phyloP scores from a whole-genome alignment of 2,888 invertebrate genomes.

The Drosophila recens region DNA sequence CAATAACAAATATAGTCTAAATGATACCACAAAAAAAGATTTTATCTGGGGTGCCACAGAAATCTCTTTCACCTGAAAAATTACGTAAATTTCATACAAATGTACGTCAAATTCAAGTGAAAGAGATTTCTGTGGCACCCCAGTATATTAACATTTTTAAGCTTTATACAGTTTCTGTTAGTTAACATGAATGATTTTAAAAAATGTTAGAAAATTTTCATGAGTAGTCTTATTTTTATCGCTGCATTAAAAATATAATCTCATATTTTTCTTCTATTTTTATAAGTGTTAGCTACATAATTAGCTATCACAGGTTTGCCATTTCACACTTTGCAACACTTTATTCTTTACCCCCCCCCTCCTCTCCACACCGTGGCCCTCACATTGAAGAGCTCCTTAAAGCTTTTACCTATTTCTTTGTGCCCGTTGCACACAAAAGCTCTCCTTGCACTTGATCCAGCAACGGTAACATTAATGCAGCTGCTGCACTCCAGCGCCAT shows the following conservation, averaged over 20 bases:
- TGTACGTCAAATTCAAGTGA: too few species aligned
- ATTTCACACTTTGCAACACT: slow-evolving; percentile 15
- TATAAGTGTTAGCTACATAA: neutral
- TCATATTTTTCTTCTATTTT: neutral
- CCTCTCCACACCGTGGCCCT: neutral
- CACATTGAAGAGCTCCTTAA: slow-evolving; percentile 1
- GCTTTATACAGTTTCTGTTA: neutral
- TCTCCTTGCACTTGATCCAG: slow-evolving; percentile 46
- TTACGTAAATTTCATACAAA: too few species aligned
- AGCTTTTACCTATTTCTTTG: slow-evolving; percentile 41
- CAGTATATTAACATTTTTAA: too few species aligned
- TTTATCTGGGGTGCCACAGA: too few species aligned
- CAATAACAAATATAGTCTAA: too few species aligned
- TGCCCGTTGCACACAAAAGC: slow-evolving; percentile 28
- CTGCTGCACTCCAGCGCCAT: slow-evolving; percentile 35
- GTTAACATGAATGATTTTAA: neutral
- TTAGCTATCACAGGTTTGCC: neutral
- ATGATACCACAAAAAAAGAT: too few species aligned
- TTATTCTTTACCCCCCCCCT: neutral
- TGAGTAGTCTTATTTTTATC: neutral
- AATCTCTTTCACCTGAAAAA: too few species aligned
- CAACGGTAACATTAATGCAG: slow-evolving; percentile 27
- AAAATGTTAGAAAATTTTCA: neutral
- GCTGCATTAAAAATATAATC: too few species aligned
- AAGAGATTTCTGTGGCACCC: too few species aligned